Evolutionary conservation across 1,140 invertebrate species (phyloP).

Genomic region (Cherax destructor): DNA sequence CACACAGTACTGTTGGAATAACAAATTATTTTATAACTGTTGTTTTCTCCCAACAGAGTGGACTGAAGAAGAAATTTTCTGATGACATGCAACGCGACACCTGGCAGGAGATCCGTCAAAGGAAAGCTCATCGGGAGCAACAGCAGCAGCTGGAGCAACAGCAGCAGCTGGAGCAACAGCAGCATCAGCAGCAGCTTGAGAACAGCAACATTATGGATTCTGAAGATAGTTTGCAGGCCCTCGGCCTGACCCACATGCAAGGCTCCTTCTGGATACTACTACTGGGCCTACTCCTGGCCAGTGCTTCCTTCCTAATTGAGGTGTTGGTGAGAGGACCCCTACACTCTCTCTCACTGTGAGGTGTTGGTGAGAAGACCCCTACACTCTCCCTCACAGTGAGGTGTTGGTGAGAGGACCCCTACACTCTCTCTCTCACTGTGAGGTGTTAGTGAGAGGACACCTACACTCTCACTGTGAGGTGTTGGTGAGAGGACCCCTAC

Average conservation of each 20-base stretch:
- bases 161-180: neutral
- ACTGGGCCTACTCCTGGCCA: neutral
- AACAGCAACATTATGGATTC: neutral
- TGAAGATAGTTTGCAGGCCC: neutral
- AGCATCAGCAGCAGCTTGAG: neutral
- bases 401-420: no score
- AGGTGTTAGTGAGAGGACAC: no score
- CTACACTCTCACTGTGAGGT: no score
- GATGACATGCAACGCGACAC: constrained; percentile 25
- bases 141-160: neutral
- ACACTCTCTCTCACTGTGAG: neutral
- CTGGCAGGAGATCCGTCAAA: constrained; percentile 35
- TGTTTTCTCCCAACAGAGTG: neutral
- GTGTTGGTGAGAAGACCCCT: no score
- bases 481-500: no score
- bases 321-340: neutral
- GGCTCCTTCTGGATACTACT: constrained; percentile 7
- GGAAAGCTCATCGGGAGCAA: neutral
- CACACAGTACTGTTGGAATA: no score
- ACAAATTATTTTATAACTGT: neutral
- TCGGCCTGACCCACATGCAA: constrained; percentile 13
- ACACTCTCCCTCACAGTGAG: neutral
- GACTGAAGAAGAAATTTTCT: constrained; percentile 43
- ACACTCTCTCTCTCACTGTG: no score
- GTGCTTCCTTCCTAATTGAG: neutral